Evolutionary conservation across 2,797 vertebrate species (phyloP), one percentile per base, ranked within the genome.

Genomic region (Staurois parvus): DNA sequence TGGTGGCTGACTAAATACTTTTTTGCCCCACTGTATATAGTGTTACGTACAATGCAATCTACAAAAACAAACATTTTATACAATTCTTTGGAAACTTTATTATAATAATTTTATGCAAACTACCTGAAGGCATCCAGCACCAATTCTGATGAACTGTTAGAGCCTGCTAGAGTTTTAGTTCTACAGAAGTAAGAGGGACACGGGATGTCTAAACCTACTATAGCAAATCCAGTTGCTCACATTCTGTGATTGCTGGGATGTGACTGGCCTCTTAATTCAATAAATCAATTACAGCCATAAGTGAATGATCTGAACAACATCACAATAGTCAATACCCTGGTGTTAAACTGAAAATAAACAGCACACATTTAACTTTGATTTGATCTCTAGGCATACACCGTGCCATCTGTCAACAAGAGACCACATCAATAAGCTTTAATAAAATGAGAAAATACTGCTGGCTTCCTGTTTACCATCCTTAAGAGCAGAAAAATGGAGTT

Each of bases 321-420:
- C 64, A 62, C 40, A 85, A 21, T 30, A 67, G 48, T 73, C 24
- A 66, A 29, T 30, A 52, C 48, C 45, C 17, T 15, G 29, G 42
- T 30, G 70, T 12, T 24, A 75, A 75, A 80, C 48, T 85, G 83
- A 78, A 74, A 45, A 76, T 19, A 73, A 29, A 34, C 10, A 59
- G 37, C 42, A 64, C 40, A 59, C 26, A 78, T 86, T 70, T 77
- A 64, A 28, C 28, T 77, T 64, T 86, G n/a, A 48, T 68, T 86
- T 81, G 64, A 81, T 70, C 48, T 73, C 37, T 52, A 74, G 19
- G 45, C 72, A 75, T 40, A 34, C 32, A 59, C 56, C 28, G 67
- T 76, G 28, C 67, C 67, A 82, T 82, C 79, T 76, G 79, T 76
- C 64, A 81, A 76, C 3, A 81, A 76, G 6, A 81, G 62, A 40